Conservation (phyloP, 2,888 invertebrate species). For the Dilophus febrilis region DNA sequence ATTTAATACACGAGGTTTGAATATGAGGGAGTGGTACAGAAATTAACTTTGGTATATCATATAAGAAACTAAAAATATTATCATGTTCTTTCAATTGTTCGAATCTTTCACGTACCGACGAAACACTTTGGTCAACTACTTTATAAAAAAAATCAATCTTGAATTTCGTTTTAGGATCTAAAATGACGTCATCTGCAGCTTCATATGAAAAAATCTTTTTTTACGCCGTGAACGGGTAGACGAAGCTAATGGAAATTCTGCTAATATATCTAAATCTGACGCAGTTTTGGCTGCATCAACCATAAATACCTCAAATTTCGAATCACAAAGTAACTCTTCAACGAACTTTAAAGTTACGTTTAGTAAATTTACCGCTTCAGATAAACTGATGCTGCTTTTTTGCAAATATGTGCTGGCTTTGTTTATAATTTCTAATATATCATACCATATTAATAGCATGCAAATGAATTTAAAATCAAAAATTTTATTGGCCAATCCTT, state of each 20-base stretch:
- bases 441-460: conserved; percentile 4
- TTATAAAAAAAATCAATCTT: conserved; percentile 6
- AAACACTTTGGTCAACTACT: conserved; percentile 5
- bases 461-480: conserved; percentile 5
- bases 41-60: conserved; percentile 1
- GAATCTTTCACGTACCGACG: conserved; percentile 1
- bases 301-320: conserved; percentile 4
- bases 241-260: conserved; percentile 4
- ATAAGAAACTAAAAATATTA: conserved; percentile 4
- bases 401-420: conserved; percentile 1
- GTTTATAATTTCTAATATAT: conserved; percentile 6
- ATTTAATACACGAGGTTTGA: background rate
- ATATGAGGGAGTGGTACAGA: too few species aligned
- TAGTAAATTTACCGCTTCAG: background rate
- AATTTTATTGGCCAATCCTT: conserved; percentile 5
- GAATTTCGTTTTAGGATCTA: conserved; percentile 3
- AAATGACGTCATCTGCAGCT: background rate
- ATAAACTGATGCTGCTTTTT: background rate
- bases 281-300: conserved; percentile 3
- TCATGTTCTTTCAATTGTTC: background rate
- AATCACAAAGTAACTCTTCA: background rate
- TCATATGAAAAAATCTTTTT: background rate
- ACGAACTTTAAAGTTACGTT: background rate
- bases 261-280: conserved; percentile 5
- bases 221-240: background rate